Evolutionary conservation across 2,888 invertebrate genomes (phyloP).

Genomic region (Sarcophaga carnaria): DNA sequence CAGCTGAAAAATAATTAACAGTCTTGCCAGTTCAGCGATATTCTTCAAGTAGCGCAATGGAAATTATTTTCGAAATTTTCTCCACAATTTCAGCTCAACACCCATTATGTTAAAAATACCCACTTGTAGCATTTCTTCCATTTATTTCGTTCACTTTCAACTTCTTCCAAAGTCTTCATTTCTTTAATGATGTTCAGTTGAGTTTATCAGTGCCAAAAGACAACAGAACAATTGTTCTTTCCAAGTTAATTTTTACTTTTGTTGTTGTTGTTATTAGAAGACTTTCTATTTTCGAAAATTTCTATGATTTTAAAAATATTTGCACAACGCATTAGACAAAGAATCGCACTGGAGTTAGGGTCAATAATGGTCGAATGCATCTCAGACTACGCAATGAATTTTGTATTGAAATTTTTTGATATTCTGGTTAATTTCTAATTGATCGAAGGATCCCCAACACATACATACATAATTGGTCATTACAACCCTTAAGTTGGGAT

Average conservation of each 20-base stretch:
- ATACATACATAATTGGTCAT: too few relatives aligned
- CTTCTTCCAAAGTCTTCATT: conserved; percentile 24
- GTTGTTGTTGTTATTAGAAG: conserved; percentile 3
- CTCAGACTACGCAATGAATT: too few relatives aligned
- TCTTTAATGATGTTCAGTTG: conserved; percentile 39
- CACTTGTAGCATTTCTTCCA: conserved; percentile 2
- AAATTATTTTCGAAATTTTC: too few relatives aligned
- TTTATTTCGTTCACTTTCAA: not conserved
- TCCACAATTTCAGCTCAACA: not conserved
- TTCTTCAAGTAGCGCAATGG: too few relatives aligned
- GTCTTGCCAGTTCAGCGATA: too few relatives aligned
- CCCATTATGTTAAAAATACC: not conserved
- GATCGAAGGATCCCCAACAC: too few relatives aligned
- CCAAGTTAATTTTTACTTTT: conserved; percentile 8
- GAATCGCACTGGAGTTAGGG: not conserved
- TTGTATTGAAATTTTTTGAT: too few relatives aligned
- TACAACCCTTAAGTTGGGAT: too few relatives aligned
- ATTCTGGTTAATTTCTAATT: too few relatives aligned
- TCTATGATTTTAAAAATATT: conserved; percentile 42
- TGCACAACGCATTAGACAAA: conserved; percentile 27
- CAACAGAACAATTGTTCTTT: conserved; percentile 39
- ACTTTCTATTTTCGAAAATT: not conserved
- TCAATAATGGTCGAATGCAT: too few relatives aligned
- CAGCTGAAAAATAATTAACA: too few relatives aligned
- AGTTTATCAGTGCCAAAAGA: conserved; percentile 41